Percentiles rank a stretch among this genome's conserved stretches.
Conservation (phyloP, 2,113 vertebrate species). For the Desmodus rotundus region DNA sequence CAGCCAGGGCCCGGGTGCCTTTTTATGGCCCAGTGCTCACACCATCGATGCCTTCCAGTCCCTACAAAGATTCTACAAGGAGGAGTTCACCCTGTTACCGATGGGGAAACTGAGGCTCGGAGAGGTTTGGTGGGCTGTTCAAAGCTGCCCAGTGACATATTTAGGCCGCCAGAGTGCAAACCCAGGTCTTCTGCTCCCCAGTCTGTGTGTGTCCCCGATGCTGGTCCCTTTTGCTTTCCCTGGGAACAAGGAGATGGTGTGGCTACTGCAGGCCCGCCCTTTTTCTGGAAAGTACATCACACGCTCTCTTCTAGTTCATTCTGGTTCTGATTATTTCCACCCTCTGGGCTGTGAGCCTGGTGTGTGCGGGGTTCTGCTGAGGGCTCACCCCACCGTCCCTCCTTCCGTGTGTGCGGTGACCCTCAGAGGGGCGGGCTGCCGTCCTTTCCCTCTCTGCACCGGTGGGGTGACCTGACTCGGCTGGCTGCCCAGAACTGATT, state of each 20-base stretch:
- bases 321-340: not conserved
- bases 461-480: too few species aligned
- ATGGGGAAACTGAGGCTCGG: too few species aligned
- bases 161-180: not conserved
- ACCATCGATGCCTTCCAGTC: not conserved
- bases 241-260: not conserved
- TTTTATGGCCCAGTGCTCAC: not conserved
- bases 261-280: too few species aligned
- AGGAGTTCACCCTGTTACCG: not conserved
- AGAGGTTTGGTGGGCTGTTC: not conserved
- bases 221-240: not conserved
- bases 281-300: not conserved
- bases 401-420: accelerated
- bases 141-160: not conserved
- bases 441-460: not conserved
- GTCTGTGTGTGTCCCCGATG: not conserved
- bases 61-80: not conserved
- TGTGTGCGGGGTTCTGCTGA: too few species aligned
- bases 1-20: not conserved
- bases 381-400: not conserved
- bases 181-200: not conserved
- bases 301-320: not conserved
- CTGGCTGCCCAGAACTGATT: not conserved
- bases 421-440: not conserved
- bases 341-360: not conserved